A percentile compares a stretch with the other conserved stretches of the same genome.
Conservation (phyloP, 2,113 vertebrate genomes). For the Paramisgurnus dabryanus region DNA sequence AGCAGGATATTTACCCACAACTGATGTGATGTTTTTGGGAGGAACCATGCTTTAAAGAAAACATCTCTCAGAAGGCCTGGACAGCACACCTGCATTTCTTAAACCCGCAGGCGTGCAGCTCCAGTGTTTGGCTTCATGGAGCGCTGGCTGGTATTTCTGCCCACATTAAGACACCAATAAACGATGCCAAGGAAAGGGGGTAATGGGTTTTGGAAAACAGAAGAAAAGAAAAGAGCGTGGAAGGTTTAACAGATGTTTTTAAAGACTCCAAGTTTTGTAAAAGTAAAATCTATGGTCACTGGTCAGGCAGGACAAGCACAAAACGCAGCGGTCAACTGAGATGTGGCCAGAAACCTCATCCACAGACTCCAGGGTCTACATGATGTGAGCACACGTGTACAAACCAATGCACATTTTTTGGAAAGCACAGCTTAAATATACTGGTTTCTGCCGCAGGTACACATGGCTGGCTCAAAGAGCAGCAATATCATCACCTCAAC, state of each 20-base stretch:
- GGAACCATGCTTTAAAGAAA: conserved; percentile 61
- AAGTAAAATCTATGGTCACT: neutral
- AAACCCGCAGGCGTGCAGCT: conserved; percentile 59
- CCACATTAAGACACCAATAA: conserved; percentile 49
- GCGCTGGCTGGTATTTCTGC: conserved; percentile 48
- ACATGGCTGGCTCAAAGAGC: neutral
- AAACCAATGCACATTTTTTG: neutral
- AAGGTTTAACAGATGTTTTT: conserved; percentile 4
- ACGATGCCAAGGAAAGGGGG: conserved; percentile 50
- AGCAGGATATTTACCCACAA: conserved; percentile 68
- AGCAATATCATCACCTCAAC: conserved; percentile 25
- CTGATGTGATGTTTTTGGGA: conserved; percentile 64
- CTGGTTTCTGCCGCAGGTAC: neutral
- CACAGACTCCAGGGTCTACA: neutral
- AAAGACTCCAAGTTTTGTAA: conserved; percentile 9
- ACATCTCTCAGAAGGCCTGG: conserved; percentile 51
- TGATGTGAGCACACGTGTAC: neutral
- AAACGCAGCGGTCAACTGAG: neutral
- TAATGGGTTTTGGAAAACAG: conserved; percentile 22
- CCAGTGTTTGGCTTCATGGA: conserved; percentile 64
- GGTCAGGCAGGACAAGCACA: neutral
- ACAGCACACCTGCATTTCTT: conserved; percentile 65
- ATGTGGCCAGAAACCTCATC: neutral
- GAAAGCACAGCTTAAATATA: neutral
- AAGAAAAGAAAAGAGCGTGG: conserved; percentile 36